phyloP scores from a whole-genome alignment of 1,140 invertebrate species.

The Musca domestica region DNA sequence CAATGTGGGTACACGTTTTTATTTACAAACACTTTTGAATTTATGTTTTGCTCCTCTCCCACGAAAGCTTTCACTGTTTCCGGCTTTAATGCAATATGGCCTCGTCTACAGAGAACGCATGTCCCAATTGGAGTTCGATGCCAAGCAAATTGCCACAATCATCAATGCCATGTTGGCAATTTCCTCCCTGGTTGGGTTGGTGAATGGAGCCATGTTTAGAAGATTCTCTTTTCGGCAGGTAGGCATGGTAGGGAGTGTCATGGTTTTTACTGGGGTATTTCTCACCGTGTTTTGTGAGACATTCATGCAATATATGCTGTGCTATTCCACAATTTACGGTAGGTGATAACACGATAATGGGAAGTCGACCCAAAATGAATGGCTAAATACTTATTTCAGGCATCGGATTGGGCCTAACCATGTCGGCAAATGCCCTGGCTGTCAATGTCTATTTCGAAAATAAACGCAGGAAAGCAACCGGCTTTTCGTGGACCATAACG shows the following conservation, averaged over 20 bases:
- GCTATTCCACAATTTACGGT: constrained; percentile 56
- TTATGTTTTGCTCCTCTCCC: background rate
- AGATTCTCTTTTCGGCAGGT: constrained; percentile 46
- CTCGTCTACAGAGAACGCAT: constrained; percentile 64
- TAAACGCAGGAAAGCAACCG: constrained; percentile 59
- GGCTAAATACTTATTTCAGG: constrained; percentile 47
- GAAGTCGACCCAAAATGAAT: background rate
- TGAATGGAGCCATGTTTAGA: constrained; percentile 47
- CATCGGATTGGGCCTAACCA: constrained; percentile 59
- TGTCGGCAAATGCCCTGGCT: constrained; percentile 61
- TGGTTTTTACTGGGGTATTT: constrained; percentile 39
- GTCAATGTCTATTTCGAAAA: constrained; percentile 63
- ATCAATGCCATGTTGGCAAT: constrained; percentile 65
- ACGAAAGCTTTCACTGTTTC: constrained; percentile 62
- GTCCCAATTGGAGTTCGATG: constrained; percentile 57
- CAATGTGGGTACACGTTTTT: constrained; percentile 46
- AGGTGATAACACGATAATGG: constrained; percentile 38
- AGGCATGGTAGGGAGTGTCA: constrained; percentile 33
- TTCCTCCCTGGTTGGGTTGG: constrained; percentile 59
- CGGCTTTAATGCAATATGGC: constrained; percentile 65
- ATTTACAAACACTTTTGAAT: constrained; percentile 29
- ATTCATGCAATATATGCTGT: constrained; percentile 41
- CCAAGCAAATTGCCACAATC: constrained; percentile 63
- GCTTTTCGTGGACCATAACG: constrained; percentile 61
- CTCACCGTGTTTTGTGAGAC: constrained; percentile 39